These are phyloP conservation scores for Premnoplex brunnescens DNA, from an alignment of 2,797 vertebrate genomes.

Conservation along the genomic window DNA sequence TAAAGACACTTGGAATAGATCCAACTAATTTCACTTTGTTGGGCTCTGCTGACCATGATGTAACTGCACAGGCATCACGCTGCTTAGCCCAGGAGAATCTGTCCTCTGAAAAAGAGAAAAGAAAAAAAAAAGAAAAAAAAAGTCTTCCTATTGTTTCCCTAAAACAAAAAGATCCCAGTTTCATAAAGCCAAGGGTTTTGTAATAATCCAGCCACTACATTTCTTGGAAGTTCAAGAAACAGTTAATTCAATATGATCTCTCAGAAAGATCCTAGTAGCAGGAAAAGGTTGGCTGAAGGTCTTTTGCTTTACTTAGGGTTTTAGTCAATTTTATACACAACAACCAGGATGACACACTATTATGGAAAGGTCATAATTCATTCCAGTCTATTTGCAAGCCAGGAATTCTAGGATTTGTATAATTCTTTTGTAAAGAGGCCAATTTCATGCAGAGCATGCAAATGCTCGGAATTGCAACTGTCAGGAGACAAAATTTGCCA, in stretches of 20 bases:
- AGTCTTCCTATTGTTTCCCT: not conserved
- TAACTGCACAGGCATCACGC: not conserved
- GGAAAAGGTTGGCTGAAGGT: not conserved
- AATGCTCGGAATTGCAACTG: conserved; percentile 13
- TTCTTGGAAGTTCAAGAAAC: conserved; percentile 12
- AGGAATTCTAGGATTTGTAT: conserved; percentile 27
- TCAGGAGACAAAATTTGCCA: conserved; percentile 2
- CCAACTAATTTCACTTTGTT: not conserved
- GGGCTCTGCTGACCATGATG: not conserved
- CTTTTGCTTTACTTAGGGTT: not conserved
- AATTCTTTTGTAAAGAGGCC: conserved; percentile 30
- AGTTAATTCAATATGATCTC: not conserved
- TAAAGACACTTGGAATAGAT: not conserved
- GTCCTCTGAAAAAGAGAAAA: not conserved
- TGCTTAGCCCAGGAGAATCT: not conserved
- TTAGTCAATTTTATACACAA: conserved; percentile 18
- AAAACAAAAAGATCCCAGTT: not conserved
- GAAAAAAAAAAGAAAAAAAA: not conserved
- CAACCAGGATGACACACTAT: not conserved
- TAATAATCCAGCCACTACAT: not conserved
- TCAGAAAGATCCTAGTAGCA: not conserved
- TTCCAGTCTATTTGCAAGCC: conserved; percentile 13
- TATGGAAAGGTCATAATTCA: conserved; percentile 36
- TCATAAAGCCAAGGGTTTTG: not conserved
- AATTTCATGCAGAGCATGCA: conserved; percentile 21